Evolutionary conservation across 1,140 invertebrate species (phyloP).

Genomic region (Trialeurodes vaporariorum): DNA sequence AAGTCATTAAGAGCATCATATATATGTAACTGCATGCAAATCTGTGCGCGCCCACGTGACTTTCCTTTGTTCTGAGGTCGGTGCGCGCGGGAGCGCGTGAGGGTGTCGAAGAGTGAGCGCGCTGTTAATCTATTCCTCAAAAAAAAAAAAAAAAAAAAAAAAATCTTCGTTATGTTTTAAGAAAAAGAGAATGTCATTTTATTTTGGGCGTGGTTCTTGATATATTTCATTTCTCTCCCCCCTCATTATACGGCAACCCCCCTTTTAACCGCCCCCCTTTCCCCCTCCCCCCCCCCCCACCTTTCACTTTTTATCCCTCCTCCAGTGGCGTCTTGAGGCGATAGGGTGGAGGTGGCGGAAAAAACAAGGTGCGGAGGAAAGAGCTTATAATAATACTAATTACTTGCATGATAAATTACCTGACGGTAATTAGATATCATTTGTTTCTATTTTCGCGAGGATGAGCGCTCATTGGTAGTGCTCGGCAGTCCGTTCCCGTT

Average conservation of each 20-base stretch:
- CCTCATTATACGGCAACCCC: too few species aligned
- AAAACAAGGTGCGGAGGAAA: background rate
- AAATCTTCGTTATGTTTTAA: background rate
- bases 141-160: too few species aligned
- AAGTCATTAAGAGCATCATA: background rate
- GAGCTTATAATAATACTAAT: background rate
- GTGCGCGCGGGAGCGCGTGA: too few species aligned
- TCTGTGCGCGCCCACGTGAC: background rate
- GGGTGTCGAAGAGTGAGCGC: background rate
- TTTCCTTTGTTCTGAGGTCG: background rate
- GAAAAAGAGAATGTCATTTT: background rate
- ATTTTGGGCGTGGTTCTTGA: background rate
- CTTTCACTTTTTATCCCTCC: background rate
- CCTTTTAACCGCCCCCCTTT: background rate
- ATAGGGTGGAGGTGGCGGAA: too few species aligned
- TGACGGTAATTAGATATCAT: background rate
- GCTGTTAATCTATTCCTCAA: background rate
- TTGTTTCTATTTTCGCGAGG: background rate
- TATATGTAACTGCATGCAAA: background rate
- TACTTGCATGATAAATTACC: background rate
- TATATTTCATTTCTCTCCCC: conserved; percentile 1
- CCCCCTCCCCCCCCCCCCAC: background rate
- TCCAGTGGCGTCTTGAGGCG: background rate
- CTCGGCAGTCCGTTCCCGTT: too few species aligned
- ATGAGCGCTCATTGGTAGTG: too few species aligned